These are phyloP conservation scores for Dendroctonus valens DNA, from an alignment of 1,140 invertebrate species.

Conservation along the genomic window DNA sequence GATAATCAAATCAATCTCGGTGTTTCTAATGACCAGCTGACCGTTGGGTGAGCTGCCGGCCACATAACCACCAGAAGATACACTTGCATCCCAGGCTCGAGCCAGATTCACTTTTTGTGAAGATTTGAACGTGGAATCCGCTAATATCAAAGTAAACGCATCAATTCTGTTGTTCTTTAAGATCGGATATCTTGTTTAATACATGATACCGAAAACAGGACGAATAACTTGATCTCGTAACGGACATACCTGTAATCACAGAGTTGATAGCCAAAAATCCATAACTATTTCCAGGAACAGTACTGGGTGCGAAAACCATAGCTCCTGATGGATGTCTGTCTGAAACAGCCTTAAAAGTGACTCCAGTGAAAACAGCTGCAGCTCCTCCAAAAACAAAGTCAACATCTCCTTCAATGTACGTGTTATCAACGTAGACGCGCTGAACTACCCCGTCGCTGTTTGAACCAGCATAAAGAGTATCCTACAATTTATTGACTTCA, in stretches of 20 bases:
- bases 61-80: conserved; percentile 5
- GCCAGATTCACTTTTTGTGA: conserved; percentile 3
- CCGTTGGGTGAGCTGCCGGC: conserved; percentile 9
- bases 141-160: no score
- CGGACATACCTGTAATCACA: conserved; percentile 2
- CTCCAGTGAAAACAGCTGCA: conserved; percentile 3
- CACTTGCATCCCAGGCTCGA: conserved; percentile 3
- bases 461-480: conserved; percentile 9
- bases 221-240: no score
- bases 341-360: conserved; percentile 2
- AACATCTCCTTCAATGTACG: conserved; percentile 21
- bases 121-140: neutral
- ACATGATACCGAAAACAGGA: no score
- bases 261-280: conserved; percentile 11
- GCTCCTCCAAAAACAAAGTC: conserved; percentile 23
- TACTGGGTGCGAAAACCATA: conserved; percentile 20
- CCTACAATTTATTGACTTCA: neutral
- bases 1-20: conserved; percentile 8
- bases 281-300: conserved; percentile 6
- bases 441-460: neutral
- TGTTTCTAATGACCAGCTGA: conserved; percentile 10
- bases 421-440: conserved; percentile 7
- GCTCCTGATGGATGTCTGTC: conserved; percentile 3
- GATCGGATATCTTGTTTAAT: no score
- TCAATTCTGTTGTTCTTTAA: no score